phyloP scores from a whole-genome alignment of 2,113 vertebrate genomes.

The Catharus bicknelli region DNA sequence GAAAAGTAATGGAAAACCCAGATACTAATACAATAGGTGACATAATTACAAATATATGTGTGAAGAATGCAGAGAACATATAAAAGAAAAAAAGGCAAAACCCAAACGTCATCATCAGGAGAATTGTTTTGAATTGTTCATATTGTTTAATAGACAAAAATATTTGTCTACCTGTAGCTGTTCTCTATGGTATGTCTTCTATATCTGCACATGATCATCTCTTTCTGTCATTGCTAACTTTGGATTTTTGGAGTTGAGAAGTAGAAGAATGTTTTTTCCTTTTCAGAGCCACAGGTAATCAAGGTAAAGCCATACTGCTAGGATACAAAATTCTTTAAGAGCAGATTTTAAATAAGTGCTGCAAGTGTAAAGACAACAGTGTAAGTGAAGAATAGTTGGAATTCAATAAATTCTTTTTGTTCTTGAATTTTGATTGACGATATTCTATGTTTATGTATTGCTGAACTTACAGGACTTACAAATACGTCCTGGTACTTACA shows the following conservation, averaged over 20 bases:
- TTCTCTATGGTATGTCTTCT: not conserved
- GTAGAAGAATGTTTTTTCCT: not conserved
- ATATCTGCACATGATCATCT: not conserved
- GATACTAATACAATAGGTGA: not conserved
- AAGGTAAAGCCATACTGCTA: not conserved
- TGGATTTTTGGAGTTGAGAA: not conserved
- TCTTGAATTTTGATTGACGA: not conserved
- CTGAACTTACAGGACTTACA: not conserved
- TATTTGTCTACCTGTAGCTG: not conserved
- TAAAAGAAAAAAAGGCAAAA: not conserved
- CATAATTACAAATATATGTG: not conserved
- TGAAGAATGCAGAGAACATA: not conserved
- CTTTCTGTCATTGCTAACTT: not conserved
- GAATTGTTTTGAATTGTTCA: not conserved
- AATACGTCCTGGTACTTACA: not conserved
- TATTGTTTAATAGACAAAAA: not conserved
- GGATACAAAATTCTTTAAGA: not conserved
- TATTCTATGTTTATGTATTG: not conserved
- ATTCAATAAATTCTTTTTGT: not conserved
- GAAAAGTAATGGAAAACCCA: not conserved
- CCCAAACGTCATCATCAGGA: not conserved
- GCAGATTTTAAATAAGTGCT: not conserved
- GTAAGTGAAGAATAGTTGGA: not conserved
- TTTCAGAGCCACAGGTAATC: not conserved
- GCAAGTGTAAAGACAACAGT: not conserved